Conservation (phyloP, 2,888 invertebrate species). For the Bombylius discolor region DNA sequence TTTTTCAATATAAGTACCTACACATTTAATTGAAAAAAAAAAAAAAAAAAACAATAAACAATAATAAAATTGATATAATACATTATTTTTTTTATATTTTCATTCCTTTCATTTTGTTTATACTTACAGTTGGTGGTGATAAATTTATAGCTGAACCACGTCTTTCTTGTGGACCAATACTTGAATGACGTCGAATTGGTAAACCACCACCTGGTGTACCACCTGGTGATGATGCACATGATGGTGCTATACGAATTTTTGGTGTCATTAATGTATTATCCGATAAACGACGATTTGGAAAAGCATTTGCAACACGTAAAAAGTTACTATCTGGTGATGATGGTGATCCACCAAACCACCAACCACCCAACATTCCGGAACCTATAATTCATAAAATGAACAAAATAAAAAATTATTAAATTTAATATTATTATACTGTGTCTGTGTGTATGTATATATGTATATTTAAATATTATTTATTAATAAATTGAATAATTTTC, state of each 20-base stretch:
- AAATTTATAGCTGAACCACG: conserved; percentile 72
- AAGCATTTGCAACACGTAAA: conserved; percentile 67
- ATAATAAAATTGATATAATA: too few relatives aligned
- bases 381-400: conserved; percentile 32
- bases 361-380: conserved; percentile 56
- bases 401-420: neutral
- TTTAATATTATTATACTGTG: conserved; percentile 20
- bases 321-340: conserved; percentile 78
- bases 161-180: conserved; percentile 81
- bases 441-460: neutral
- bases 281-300: conserved; percentile 76
- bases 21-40: too few relatives aligned
- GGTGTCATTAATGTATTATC: conserved; percentile 88
- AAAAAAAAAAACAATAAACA: too few relatives aligned
- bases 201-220: conserved; percentile 58
- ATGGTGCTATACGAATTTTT: conserved; percentile 77
- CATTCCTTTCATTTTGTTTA: neutral
- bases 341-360: conserved; percentile 75
- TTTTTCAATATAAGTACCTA: too few relatives aligned
- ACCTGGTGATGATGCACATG: conserved; percentile 73
- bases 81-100: too few relatives aligned
- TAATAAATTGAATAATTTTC: too few relatives aligned
- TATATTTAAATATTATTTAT: neutral
- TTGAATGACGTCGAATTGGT: conserved; percentile 78
- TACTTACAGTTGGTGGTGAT: conserved; percentile 78